Evolutionary conservation across 1,140 invertebrate species (phyloP).

Genomic region (Caligus rogercresseyi): DNA sequence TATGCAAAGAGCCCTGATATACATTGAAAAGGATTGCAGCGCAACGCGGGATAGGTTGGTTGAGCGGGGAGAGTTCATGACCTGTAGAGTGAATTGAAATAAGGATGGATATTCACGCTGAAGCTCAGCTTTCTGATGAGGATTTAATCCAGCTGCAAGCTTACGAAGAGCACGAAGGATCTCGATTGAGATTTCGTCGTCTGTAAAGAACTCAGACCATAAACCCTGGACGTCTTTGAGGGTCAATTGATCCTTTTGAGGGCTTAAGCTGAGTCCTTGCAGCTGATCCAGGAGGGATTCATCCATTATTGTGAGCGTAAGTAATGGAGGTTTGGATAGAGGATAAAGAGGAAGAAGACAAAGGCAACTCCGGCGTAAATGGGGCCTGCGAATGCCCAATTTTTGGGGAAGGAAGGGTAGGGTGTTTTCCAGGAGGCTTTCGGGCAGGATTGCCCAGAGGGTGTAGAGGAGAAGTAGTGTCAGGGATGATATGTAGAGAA

Average conservation of each 20-base stretch:
- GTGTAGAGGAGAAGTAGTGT: background rate
- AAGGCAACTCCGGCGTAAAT: background rate
- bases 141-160: background rate
- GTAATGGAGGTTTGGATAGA: background rate
- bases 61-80: too few species aligned
- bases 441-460: background rate
- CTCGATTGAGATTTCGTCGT: background rate
- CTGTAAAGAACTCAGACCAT: background rate
- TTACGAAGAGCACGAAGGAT: background rate
- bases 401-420: background rate
- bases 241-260: background rate
- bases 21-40: background rate
- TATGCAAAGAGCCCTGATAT: background rate
- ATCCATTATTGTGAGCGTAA: background rate
- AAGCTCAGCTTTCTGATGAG: background rate
- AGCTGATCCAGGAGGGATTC: background rate
- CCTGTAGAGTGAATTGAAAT: background rate
- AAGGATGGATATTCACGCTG: background rate
- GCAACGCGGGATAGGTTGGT: background rate
- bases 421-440: background rate
- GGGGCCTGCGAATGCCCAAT: background rate
- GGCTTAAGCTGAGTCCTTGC: background rate
- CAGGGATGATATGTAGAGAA: background rate
- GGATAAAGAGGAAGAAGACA: background rate
- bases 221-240: background rate